Conservation (phyloP, 2,888 invertebrate genomes). For the Lasius platythorax region DNA sequence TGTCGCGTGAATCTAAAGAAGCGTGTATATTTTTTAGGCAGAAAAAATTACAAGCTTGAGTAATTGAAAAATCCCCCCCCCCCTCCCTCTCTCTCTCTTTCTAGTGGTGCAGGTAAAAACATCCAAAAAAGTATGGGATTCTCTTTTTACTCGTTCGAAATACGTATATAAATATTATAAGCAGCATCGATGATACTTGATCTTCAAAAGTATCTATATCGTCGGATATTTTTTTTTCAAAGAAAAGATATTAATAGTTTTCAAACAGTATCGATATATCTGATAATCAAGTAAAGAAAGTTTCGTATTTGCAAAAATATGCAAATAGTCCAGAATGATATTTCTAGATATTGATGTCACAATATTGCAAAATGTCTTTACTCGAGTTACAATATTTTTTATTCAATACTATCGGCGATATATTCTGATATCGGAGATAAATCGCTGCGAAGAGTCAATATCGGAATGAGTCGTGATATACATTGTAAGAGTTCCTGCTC, state of each 20-base stretch:
- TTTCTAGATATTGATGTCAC: too few relatives aligned
- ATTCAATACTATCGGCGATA: neutral
- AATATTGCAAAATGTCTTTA: neutral
- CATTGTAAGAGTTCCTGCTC: too few relatives aligned
- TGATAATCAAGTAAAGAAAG: neutral
- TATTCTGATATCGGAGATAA: neutral
- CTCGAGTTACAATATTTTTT: neutral
- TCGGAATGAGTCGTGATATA: neutral
- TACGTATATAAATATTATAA: neutral
- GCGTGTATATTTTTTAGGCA: neutral
- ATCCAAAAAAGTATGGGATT: neutral
- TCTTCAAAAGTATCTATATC: too few relatives aligned
- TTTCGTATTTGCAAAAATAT: neutral
- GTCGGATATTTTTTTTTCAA: too few relatives aligned
- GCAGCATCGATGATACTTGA: neutral
- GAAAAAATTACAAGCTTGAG: conserved; percentile 12
- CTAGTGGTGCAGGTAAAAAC: neutral
- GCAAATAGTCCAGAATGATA: neutral
- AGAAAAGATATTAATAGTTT: neutral
- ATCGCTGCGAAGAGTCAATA: neutral
- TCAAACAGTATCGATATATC: neutral
- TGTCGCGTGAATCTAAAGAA: conserved; percentile 44
- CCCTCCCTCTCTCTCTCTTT: too few relatives aligned
- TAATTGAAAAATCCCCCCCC: conserved; percentile 19
- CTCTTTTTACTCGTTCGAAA: neutral